phyloP scores from a whole-genome alignment of 2,888 invertebrate species.

The Harpalus rufipes region DNA sequence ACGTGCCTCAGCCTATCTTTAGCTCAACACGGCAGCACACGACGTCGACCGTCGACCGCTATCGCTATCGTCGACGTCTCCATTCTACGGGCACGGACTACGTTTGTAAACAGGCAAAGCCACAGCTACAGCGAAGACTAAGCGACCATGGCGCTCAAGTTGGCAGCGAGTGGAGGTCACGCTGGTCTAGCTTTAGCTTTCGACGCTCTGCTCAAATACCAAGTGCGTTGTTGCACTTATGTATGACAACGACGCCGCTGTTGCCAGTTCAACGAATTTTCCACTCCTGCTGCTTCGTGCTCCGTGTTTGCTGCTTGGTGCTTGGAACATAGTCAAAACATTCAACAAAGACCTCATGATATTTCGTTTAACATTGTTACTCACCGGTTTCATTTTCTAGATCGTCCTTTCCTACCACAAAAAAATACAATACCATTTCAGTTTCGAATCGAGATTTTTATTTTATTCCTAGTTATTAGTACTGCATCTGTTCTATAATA shows the following conservation, averaged over 20 bases:
- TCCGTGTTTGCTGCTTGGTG: background rate
- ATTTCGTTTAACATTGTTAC: too few relatives aligned
- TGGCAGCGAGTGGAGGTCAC: constrained; percentile 49
- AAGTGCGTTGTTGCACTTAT: constrained; percentile 35
- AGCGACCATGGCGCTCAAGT: constrained; percentile 57
- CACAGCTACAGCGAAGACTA: background rate
- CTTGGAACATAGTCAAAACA: constrained; percentile 36
- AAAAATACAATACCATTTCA: too few relatives aligned
- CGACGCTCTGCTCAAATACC: constrained; percentile 26
- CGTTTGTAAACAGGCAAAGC: constrained; percentile 39
- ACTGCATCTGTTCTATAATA: too few relatives aligned
- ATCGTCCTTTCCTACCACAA: too few relatives aligned
- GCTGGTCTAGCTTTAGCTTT: constrained; percentile 6
- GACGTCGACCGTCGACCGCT: constrained; percentile 10
- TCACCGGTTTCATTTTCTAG: too few relatives aligned
- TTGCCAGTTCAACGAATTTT: constrained; percentile 19
- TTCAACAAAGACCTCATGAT: background rate
- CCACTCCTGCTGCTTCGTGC: constrained; percentile 8
- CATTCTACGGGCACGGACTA: constrained; percentile 20
- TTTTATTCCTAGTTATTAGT: too few relatives aligned
- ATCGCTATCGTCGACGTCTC: constrained; percentile 45
- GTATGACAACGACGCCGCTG: constrained; percentile 17
- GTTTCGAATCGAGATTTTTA: too few relatives aligned
- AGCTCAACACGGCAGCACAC: constrained; percentile 73
- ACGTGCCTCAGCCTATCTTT: constrained; percentile 77